phyloP scores from a whole-genome alignment of 2,797 vertebrate species.

The Sternarchorhynchus goeldii region DNA sequence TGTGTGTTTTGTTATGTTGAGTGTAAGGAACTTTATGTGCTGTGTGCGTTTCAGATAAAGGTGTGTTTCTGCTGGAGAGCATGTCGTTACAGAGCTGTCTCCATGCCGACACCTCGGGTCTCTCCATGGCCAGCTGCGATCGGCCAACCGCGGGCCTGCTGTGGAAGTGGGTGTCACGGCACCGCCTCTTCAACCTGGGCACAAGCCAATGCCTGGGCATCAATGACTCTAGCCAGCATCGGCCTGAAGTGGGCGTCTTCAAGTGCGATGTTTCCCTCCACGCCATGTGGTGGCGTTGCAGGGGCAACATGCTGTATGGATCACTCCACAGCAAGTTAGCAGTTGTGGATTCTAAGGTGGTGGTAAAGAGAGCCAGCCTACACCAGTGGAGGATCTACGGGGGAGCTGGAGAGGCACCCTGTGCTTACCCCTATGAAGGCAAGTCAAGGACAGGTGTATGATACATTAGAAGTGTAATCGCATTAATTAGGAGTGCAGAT shows the following conservation, averaged over 20 bases:
- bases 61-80: constrained; percentile 86
- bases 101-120: constrained; percentile 66
- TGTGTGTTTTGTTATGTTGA: too few species aligned
- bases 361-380: constrained; percentile 71
- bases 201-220: constrained; percentile 85
- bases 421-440: constrained; percentile 87
- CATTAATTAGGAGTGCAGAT: too few species aligned
- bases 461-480: too few species aligned
- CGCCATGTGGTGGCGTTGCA: constrained; percentile 84
- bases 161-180: constrained; percentile 95
- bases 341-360: constrained; percentile 69
- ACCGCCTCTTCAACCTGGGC: constrained; percentile 86
- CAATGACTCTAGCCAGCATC: constrained; percentile 71
- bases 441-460: constrained; percentile 49
- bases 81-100: constrained; percentile 78
- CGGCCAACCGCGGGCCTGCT: constrained; percentile 79
- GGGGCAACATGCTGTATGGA: constrained; percentile 73
- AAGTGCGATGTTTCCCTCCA: constrained; percentile 79
- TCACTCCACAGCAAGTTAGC: constrained; percentile 78
- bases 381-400: constrained; percentile 80
- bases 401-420: constrained; percentile 79
- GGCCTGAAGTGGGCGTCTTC: constrained; percentile 74
- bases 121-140: constrained; percentile 81
- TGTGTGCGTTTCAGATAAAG: constrained; percentile 75
- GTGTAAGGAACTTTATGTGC: not conserved